Evolutionary conservation across 2,113 vertebrate genomes (phyloP).

Genomic region (Cynopterus brachyotis): DNA sequence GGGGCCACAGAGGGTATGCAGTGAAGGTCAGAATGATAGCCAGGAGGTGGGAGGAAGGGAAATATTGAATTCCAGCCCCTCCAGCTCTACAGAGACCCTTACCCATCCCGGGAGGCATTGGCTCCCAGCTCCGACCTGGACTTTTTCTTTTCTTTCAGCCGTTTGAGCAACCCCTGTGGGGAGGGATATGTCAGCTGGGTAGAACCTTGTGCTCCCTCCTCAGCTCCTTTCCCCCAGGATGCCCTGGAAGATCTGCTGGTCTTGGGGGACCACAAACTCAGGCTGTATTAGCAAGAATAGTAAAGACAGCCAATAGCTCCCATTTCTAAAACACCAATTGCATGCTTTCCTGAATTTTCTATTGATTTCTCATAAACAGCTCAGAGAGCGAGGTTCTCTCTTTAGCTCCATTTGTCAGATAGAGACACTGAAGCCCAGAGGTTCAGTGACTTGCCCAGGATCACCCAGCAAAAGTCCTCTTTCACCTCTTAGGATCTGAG

Average conservation of each 20-base stretch:
- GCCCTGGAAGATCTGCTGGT: neutral
- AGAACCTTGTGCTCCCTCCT: neutral
- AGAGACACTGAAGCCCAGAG: neutral
- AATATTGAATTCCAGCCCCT: neutral
- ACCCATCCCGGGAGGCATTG: slow-evolving; percentile 63
- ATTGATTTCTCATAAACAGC: neutral
- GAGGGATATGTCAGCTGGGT: neutral
- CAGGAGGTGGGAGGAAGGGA: accelerated
- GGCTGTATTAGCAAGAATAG: neutral
- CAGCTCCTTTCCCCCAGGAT: neutral
- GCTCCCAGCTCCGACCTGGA: slow-evolving; percentile 38
- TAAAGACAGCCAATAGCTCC: neutral
- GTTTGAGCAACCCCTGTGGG: slow-evolving; percentile 63
- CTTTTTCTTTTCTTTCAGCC: slow-evolving; percentile 74
- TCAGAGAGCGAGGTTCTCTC: neutral
- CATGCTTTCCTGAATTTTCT: neutral
- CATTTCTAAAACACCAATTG: neutral
- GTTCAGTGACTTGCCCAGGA: neutral
- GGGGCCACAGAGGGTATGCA: neutral
- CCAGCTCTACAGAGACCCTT: neutral
- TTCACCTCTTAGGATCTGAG: neutral
- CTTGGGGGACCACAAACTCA: neutral
- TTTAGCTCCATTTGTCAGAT: neutral
- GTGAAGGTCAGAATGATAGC: neutral
- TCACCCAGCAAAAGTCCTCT: neutral